Base-by-base conservation (phyloP, 2,113 vertebrate species). In the Chlorodrepanis virens region DNA sequence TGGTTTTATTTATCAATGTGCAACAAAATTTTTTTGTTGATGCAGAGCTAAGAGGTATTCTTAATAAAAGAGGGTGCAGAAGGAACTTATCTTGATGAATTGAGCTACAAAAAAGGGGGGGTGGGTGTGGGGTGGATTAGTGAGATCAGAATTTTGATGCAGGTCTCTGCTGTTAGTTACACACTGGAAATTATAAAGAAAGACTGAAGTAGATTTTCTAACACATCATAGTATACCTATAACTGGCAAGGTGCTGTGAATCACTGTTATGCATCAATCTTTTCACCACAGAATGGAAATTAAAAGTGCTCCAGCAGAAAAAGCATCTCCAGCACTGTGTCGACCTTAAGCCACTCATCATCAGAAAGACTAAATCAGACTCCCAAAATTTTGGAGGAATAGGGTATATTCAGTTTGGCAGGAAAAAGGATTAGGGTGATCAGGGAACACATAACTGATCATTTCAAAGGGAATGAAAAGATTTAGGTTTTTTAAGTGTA, bases 91-190 rank as follows among this genome's bases (percentile, higher is more conserved):
- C 44, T 64, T 82, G 14, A 56, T 83, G 11, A 69, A 12, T 5
- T 80, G 45, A 83, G 10, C 12, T 40, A 22, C 4, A 33, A 83
- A 56, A 67, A 19, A 2, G 0, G 1, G 4, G 0, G 1, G 4
- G 0, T 3, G 40, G 12, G 40, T 40, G 40, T 40, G 22, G 6
- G 3, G 1, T 21, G 37, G 20, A 17, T 57, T 65, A 39, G 12
- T 1, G 2, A 75, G 25, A 14, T 47, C 21, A 74, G 29, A 67
- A 56, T 42, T 84, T 82, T 79, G 17, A 61, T 79, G 33, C 11
- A 68, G 14, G 37, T 59, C 56, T 92, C 42, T 63, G 16, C 45
- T 77, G 23, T 74, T 80, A 57, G 18, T 17, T 42, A 22, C 24
- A 15, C 8, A 18, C 7, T 70, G 20, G 15, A 76, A 91, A 72